These are phyloP conservation scores for Lepilemur septentrionalis DNA, from an alignment of 2,797 vertebrate species.

Conservation along the genomic window DNA sequence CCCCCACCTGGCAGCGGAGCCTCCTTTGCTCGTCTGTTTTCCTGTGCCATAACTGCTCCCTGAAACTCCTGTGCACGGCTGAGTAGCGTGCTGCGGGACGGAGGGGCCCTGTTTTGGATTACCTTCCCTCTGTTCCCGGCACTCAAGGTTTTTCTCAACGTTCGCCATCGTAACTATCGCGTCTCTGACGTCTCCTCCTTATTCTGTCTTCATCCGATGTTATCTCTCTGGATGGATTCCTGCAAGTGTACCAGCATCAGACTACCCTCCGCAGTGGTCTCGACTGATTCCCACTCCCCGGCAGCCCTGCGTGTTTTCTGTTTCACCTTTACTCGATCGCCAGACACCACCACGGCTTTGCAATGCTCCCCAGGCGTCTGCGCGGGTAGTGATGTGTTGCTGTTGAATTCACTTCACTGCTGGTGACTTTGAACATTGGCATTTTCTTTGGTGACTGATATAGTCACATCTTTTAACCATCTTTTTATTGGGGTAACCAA, in stretches of 20 bases:
- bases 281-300: fast-evolving
- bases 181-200: neutral
- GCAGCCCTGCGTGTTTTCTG: neutral
- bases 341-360: fast-evolving
- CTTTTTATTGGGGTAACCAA: neutral
- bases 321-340: neutral
- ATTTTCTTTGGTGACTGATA: neutral
- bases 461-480: neutral
- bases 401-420: neutral
- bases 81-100: fast-evolving
- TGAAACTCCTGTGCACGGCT: neutral
- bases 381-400: neutral
- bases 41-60: neutral
- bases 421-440: neutral
- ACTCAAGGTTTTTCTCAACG: neutral
- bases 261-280: fast-evolving
- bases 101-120: neutral
- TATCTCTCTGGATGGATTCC: neutral
- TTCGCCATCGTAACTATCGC: neutral
- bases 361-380: neutral
- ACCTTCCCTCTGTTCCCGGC: neutral
- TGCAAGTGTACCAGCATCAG: neutral
- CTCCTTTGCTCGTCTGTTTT: neutral
- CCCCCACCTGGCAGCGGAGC: fast-evolving
- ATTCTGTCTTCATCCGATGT: neutral